Percentiles rank a stretch among this genome's conserved stretches.
phyloP scores from a whole-genome alignment of 2,113 vertebrate genomes.

The Psephotus haematonotus region DNA sequence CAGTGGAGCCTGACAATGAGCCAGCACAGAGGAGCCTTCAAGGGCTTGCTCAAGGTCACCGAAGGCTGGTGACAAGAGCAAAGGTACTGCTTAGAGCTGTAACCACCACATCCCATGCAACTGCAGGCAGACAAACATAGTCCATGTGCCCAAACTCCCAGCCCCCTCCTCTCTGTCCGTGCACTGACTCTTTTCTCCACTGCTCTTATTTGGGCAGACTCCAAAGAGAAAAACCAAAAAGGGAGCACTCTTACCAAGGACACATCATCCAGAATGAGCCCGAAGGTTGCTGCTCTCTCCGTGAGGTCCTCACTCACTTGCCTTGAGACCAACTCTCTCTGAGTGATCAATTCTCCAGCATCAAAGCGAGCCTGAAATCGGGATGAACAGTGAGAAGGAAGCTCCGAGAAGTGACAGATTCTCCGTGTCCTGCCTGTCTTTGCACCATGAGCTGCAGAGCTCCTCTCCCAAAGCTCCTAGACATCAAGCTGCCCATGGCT shows the following conservation, averaged over 20 bases:
- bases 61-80: not conserved
- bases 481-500: not conserved
- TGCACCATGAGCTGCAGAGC: not conserved
- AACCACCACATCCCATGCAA: fast-evolving
- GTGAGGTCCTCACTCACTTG: conserved; percentile 97
- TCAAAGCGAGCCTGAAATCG: conserved; percentile 90
- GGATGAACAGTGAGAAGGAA: not conserved
- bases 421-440: not conserved
- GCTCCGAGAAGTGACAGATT: not conserved
- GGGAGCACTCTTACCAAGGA: conserved; percentile 83
- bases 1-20: not conserved
- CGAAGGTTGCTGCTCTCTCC: conserved; percentile 91
- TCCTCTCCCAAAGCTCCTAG: not conserved
- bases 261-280: conserved; percentile 94
- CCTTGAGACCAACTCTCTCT: conserved; percentile 93
- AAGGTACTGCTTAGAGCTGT: not conserved
- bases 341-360: conserved; percentile 95
- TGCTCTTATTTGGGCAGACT: not conserved
- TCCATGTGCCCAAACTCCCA: fast-evolving
- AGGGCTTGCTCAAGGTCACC: not conserved
- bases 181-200: not conserved
- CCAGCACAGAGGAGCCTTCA: not conserved
- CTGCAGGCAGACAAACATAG: too few relatives aligned
- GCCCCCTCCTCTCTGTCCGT: not conserved
- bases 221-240: fast-evolving